Evolutionary conservation across 2,888 invertebrate species (phyloP), one percentile per base, ranked within the genome.

Genomic region (Balanococcus diminutus): DNA sequence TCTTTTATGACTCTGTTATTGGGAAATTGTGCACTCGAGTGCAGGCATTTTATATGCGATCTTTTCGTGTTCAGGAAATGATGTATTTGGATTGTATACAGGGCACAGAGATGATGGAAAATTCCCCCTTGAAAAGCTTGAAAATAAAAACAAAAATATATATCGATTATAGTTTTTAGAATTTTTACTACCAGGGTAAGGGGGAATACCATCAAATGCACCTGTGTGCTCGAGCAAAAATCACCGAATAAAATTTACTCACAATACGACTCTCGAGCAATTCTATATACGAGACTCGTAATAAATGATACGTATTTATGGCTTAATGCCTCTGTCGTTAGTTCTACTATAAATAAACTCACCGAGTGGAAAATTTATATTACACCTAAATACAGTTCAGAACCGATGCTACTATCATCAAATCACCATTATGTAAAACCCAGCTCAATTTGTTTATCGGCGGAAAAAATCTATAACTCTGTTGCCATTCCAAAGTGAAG

Each of bases 1-100:
- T 67, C 67, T 67, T 67, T 67, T 28, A 67, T 67, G 67, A 67
- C 67, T 16, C 67, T 67, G 28, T 67, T 67, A 67, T 67, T 67
- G 67, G 67, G 67, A 28, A 67, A 28, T 28, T 67, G 19, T 67
- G 28, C 31, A 28, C n/a, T n/a, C 28, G 67, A 67, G 67, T 67
- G 28, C n/a, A n/a, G n/a, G 16, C 11, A 67, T 28, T 67, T 28
- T 67, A 67, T 8, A 9, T 56, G 22, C 22, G 56, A 56, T 22
- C 19, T 22, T 22, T 19, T 8, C 22, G 14, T 67, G 28, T 28
- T n/a, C n/a, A 28, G 28, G 5, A 28, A 28, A 28, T 28, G 16
- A 19, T 16, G 67, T 4, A 67, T 67, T 28, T 67, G n/a, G n/a
- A n/a, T n/a, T n/a, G n/a, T n/a, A n/a, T n/a, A n/a, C n/a, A n/a